Percentiles rank a stretch among this genome's conserved stretches.
Conservation (phyloP, 2,113 vertebrate genomes). For the Pedionomus torquatus region DNA sequence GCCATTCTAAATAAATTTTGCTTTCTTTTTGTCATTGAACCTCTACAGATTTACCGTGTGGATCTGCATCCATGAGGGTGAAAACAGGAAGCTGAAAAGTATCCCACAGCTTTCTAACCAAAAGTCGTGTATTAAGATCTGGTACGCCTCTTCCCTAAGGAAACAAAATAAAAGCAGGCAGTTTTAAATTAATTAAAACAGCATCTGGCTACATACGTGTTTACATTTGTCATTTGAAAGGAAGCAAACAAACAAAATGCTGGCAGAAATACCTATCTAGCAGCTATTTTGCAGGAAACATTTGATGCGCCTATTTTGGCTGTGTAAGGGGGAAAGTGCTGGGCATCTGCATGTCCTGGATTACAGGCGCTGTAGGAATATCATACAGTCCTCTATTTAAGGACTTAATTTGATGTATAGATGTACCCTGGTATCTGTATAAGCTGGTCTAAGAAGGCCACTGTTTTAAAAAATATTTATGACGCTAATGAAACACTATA, state of each 20-base stretch:
- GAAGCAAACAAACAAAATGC: neutral
- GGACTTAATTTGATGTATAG: neutral
- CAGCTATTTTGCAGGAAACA: conserved; percentile 1
- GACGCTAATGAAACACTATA: neutral
- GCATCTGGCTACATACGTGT: neutral
- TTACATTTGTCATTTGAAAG: neutral
- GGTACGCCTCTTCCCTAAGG: conserved; percentile 93
- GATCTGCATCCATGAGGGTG: conserved; percentile 92
- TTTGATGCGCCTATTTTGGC: neutral
- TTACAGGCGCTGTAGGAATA: neutral
- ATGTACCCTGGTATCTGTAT: neutral
- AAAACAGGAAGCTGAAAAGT: conserved; percentile 85
- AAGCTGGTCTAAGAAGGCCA: neutral
- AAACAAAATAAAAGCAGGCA: neutral
- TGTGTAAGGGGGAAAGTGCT: neutral
- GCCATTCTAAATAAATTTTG: neutral
- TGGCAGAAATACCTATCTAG: neutral
- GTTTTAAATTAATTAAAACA: neutral
- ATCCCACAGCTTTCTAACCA: conserved; percentile 94
- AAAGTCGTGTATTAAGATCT: conserved; percentile 92
- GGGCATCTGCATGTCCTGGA: neutral
- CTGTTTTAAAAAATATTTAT: neutral
- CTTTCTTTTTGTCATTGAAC: neutral
- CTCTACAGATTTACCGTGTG: conserved; percentile 82
- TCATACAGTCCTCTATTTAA: neutral